Percentiles rank a stretch among this genome's conserved stretches.
Conservation (phyloP, 1,140 invertebrate genomes). For the Eciton burchellii region DNA sequence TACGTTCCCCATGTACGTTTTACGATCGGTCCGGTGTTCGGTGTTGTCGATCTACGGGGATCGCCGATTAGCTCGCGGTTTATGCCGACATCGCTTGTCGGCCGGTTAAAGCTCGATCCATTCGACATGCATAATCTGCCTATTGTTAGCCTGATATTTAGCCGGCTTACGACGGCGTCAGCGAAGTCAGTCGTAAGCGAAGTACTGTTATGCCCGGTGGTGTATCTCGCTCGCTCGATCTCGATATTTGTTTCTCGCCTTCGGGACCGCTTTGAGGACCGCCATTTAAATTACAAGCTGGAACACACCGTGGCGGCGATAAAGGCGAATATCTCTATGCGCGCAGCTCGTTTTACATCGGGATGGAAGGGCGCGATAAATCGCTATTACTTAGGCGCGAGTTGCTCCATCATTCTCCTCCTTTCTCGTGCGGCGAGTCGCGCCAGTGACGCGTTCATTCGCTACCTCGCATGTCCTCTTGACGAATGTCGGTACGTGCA, state of each 20-base stretch:
- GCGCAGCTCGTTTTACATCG: constrained; percentile 39
- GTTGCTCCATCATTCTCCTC: constrained; percentile 31
- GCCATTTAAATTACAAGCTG: constrained; percentile 45
- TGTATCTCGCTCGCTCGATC: constrained; percentile 64
- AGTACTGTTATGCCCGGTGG: constrained; percentile 67
- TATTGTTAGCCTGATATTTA: constrained; percentile 72
- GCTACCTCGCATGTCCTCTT: constrained; percentile 6
- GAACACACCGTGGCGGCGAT: constrained; percentile 8
- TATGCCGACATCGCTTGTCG: background rate
- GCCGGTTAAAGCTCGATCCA: constrained; percentile 46
- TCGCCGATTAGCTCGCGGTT: constrained; percentile 1
- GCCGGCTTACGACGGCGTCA: constrained; percentile 57
- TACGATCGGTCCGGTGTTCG: background rate
- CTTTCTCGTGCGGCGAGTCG: constrained; percentile 5
- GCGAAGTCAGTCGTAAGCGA: constrained; percentile 68
- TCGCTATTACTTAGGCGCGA: constrained; percentile 39
- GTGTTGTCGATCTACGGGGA: background rate
- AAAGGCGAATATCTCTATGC: constrained; percentile 50
- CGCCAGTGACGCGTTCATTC: constrained; percentile 14
- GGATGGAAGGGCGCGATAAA: constrained; percentile 40
- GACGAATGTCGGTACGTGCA: background rate
- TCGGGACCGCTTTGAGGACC: constrained; percentile 37
- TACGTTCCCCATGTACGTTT: background rate
- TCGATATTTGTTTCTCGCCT: constrained; percentile 71
- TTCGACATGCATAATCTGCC: constrained; percentile 57